A percentile compares a stretch with the other conserved stretches of the same genome.
phyloP scores from a whole-genome alignment of 1,140 invertebrate species.

The Pseudoatta argentina region DNA sequence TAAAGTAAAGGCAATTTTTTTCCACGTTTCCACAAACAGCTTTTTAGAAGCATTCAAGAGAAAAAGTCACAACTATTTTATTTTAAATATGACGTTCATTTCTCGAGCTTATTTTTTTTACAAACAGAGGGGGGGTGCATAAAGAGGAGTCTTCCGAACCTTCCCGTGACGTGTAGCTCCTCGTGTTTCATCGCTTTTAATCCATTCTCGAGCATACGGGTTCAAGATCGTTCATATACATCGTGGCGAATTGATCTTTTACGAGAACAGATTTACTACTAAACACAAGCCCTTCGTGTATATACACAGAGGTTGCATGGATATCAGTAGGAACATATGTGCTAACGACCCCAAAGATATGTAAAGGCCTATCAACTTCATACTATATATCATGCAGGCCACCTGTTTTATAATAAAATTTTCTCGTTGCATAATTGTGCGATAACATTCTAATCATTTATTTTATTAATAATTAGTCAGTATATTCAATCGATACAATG shows the following conservation, averaged over 20 bases:
- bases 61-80: not conserved
- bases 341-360: slow-evolving; percentile 71
- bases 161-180: not conserved
- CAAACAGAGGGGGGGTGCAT: not conserved
- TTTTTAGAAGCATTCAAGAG: not conserved
- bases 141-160: not conserved
- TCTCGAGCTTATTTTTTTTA: slow-evolving; percentile 2
- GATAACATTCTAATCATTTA: not conserved
- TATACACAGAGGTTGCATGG: slow-evolving; percentile 75
- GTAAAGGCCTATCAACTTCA: slow-evolving; percentile 76
- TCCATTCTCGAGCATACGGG: slow-evolving; percentile 65
- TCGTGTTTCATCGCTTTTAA: slow-evolving; percentile 40
- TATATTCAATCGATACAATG: not conserved
- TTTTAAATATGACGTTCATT: not conserved
- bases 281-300: slow-evolving; percentile 64
- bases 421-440: slow-evolving; percentile 7
- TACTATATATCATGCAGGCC: slow-evolving; percentile 75
- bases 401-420: slow-evolving; percentile 74
- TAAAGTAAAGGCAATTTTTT: not conserved
- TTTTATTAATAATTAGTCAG: not conserved
- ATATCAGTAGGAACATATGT: slow-evolving; percentile 81
- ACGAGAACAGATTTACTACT: slow-evolving; percentile 71
- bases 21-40: not conserved
- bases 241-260: slow-evolving; percentile 78
- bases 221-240: slow-evolving; percentile 38